Conservation (phyloP, 2,113 vertebrate species). For the zebrafish (Danio rerio) region DNA sequence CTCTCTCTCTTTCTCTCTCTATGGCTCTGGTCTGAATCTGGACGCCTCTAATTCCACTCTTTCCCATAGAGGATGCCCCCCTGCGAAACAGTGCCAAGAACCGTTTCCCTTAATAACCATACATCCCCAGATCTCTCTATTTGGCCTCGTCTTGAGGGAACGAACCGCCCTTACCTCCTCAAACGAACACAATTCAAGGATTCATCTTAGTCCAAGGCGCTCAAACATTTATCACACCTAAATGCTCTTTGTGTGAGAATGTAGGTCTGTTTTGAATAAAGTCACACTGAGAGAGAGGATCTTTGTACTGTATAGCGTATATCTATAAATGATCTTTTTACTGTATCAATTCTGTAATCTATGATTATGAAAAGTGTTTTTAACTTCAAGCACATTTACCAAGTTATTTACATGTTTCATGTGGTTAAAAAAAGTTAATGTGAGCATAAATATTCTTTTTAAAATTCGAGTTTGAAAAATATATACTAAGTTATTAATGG, state of each 20-base stretch:
- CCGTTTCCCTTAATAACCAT: constrained; percentile 40
- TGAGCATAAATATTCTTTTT: too few relatives aligned
- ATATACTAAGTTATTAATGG: too few relatives aligned
- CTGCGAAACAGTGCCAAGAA: constrained; percentile 40
- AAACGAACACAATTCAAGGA: constrained; percentile 39
- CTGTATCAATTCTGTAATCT: neutral
- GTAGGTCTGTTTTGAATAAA: constrained; percentile 27
- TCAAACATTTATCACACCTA: constrained; percentile 36
- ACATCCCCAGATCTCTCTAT: constrained; percentile 46
- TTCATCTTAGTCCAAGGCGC: constrained; percentile 18
- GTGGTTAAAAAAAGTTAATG: too few relatives aligned
- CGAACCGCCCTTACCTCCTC: constrained; percentile 35
- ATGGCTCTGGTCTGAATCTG: constrained; percentile 45
- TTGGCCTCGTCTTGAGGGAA: constrained; percentile 16
- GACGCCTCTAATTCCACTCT: constrained; percentile 50
- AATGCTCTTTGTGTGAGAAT: constrained; percentile 29
- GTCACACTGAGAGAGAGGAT: neutral
- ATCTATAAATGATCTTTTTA: neutral
- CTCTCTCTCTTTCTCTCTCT: constrained; percentile 41
- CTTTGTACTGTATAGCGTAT: neutral
- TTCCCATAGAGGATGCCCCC: constrained; percentile 53
- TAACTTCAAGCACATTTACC: too few relatives aligned
- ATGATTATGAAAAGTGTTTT: too few relatives aligned
- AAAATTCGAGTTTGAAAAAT: too few relatives aligned
- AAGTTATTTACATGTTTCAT: too few relatives aligned